Base-by-base conservation (phyloP, 1,140 invertebrate species). In the Temnothorax curvispinosus region DNA sequence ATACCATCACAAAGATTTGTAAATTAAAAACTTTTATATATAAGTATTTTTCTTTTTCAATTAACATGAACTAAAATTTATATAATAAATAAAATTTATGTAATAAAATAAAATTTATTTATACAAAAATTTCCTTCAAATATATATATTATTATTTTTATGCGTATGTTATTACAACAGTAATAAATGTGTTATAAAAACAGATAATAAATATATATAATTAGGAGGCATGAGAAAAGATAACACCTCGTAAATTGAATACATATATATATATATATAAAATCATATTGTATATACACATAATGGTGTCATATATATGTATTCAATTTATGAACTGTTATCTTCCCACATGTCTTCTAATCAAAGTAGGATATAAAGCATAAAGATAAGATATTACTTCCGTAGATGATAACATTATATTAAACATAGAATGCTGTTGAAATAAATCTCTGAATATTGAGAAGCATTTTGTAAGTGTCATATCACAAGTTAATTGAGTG, bases 351-450 rank as follows among this genome's bases (percentile, higher is more conserved):
- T n/a, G 62, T 4, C 1, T 64, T 5, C 15, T 87, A 80, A 87
- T 87, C 60, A 84, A 85, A 64, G 8, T 72, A 82, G 54, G 15
- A 44, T 18, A 35, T 13, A 72, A 72, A 62, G n/a, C 44, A 54
- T 52, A 80, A 35, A 82, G 88, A 90, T 92, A 90, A 91, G 90
- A 90, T 90, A 91, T 50, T 86, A 75, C 52, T 72, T 88, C 50
- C 41, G 8, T 18, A 65, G 60, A 76, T 86, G 67, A 69, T 38
- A 90, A 69, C 15, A 35, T 47, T 60, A 38, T n/a, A 82, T 50
- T 50, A 62, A 27, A 44, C 15, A 81, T 5, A 74, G 2, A 44
- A 27, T 18, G 2, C 15, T 18, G 1, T 47, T 27, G 65, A 50
- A 47, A 47, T 69, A 47, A 69, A 50, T 47, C 6, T 50, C n/a